These are phyloP conservation scores for Phasia obesa DNA, from an alignment of 2,888 invertebrate species.

Conservation along the genomic window DNA sequence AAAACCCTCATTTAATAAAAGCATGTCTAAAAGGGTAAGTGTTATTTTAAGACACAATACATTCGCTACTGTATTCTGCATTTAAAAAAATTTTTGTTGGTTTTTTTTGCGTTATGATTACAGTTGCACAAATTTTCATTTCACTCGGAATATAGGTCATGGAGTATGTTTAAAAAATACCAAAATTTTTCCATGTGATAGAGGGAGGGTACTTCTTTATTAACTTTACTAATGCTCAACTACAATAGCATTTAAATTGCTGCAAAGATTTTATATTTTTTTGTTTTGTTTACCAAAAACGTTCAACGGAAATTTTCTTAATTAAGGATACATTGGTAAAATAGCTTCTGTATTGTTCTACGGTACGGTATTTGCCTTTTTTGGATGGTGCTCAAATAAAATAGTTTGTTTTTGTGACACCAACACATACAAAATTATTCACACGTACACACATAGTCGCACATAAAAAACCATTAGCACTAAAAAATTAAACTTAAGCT, in stretches of 20 bases:
- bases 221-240: background rate
- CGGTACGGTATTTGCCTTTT: conserved; percentile 39
- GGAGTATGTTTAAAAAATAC: too few relatives aligned
- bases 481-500: conserved; percentile 51
- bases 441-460: background rate
- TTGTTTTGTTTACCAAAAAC: conserved; percentile 11
- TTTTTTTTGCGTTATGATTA: too few relatives aligned
- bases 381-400: conserved; percentile 15
- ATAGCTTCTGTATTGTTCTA: conserved; percentile 41
- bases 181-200: too few relatives aligned
- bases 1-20: too few relatives aligned
- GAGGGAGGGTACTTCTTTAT: too few relatives aligned
- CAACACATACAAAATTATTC: background rate
- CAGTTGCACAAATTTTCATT: too few relatives aligned
- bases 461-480: conserved; percentile 43
- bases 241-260: background rate
- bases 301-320: conserved; percentile 69
- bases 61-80: too few relatives aligned
- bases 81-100: too few relatives aligned
- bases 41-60: too few relatives aligned
- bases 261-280: background rate
- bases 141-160: too few relatives aligned
- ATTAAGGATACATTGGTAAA: conserved; percentile 68
- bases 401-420: conserved; percentile 1
- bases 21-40: too few relatives aligned